These are phyloP conservation scores for Rousettus madagascariensis DNA, from an alignment of 2,797 vertebrate species.

Conservation along the genomic window DNA sequence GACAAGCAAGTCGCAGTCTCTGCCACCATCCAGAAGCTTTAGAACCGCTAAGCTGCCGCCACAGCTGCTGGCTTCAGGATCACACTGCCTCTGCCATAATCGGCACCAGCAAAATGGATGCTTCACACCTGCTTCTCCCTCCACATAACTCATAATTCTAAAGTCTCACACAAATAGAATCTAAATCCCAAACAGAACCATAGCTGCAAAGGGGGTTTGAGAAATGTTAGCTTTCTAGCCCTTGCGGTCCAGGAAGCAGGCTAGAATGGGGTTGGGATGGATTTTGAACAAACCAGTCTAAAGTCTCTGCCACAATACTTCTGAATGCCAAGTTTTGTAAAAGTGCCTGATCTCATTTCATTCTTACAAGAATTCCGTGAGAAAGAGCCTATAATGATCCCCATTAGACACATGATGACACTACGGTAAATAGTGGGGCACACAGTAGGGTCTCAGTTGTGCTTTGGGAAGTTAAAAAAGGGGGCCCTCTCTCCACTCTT, in stretches of 20 bases:
- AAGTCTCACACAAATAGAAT: background rate
- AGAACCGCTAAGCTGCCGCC: background rate
- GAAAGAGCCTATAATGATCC: background rate
- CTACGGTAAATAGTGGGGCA: background rate
- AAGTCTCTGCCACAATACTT: background rate
- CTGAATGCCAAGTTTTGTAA: background rate
- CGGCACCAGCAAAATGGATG: background rate
- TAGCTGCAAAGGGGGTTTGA: background rate
- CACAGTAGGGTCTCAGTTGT: background rate
- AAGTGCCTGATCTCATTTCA: background rate
- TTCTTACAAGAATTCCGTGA: background rate
- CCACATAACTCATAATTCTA: background rate
- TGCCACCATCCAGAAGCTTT: background rate
- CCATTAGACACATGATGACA: background rate
- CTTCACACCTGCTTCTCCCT: background rate
- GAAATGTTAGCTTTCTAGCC: conserved; percentile 2
- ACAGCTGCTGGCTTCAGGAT: background rate
- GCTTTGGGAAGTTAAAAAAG: background rate
- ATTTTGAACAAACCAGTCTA: background rate
- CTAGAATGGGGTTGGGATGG: background rate
- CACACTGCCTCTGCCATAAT: background rate
- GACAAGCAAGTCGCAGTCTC: background rate
- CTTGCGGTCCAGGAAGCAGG: background rate
- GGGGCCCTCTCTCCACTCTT: background rate
- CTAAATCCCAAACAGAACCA: background rate